Evolutionary conservation across 1,140 invertebrate genomes (phyloP), one percentile per base, ranked within the genome.

Genomic region (Leptopilina clavipes): DNA sequence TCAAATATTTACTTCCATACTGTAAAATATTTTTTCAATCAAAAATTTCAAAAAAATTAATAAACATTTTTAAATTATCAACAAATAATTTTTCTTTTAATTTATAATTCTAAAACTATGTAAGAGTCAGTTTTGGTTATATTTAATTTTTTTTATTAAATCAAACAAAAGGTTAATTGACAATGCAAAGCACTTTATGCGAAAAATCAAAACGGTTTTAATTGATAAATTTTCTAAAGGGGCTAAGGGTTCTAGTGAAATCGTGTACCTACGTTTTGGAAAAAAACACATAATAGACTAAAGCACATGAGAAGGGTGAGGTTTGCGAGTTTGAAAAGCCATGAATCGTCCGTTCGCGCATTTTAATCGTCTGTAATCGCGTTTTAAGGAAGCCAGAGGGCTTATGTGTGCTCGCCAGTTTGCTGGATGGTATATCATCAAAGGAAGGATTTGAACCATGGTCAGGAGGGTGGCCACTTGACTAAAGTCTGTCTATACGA

Each of bases 401-500:
- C 59, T 65, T 65, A 65, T 40, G 0, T 40, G 37, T 11, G 59
- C 22, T 65, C 59, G 59, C 25, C 59, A 65, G 25, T 65, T 65
- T 31, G 22, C 11, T 65, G 59, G 11, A 31, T 65, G 59, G 56
- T 59, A 59, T 59, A 59, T 65, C 65, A 40, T 73, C 45, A 48
- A 75, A 73, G 44, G 72, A 76, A 14, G 72, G 52, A 65, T 74
- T 22, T 78, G 80, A 79, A 80, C 77, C 73, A 78, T 71, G 52
- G 71, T n/a, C 52, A 31, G 17, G 18, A 25, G 72, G 78, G 70
- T 82, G 79, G 81, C 81, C 78, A 81, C 82, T 83, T 78, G 78
- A 85, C 56, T 79, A 75, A 65, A 81, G 74, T 78, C 76, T 79
- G 77, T 78, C 71, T 79, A 76, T 76, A 81, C 78, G 72, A 77